These are phyloP conservation scores for Glaucidium brasilianum DNA, from an alignment of 2,113 vertebrate genomes.

Conservation along the genomic window DNA sequence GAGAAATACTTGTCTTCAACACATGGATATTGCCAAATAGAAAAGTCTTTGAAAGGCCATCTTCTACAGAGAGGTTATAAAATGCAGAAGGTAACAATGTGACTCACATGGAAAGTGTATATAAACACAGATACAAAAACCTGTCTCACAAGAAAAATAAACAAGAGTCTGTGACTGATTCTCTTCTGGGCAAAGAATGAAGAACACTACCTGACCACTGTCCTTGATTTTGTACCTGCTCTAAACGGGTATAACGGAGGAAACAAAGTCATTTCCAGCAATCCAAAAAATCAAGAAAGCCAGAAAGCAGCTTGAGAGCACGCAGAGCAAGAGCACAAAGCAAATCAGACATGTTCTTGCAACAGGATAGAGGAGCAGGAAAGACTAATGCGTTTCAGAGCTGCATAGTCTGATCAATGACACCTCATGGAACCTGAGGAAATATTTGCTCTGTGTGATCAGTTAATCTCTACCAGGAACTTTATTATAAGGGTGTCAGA, in stretches of 20 bases:
- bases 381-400: neutral
- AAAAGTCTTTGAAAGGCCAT: neutral
- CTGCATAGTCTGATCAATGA: neutral
- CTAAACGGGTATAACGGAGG: neutral
- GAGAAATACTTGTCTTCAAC: neutral
- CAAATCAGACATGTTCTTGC: neutral
- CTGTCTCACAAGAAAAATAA: neutral
- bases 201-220: neutral
- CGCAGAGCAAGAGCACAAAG: neutral
- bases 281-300: neutral
- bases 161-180: neutral
- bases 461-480: neutral
- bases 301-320: neutral
- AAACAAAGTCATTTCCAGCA: neutral
- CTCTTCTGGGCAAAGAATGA: neutral
- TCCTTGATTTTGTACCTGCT: neutral
- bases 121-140: neutral
- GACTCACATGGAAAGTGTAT: neutral
- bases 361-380: fast-evolving
- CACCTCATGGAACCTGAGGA: neutral
- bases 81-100: neutral
- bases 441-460: neutral
- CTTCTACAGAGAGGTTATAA: neutral
- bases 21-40: neutral
- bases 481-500: neutral